Evolutionary conservation across 1,140 invertebrate genomes (phyloP).

Genomic region (Zaprionus davidi): DNA sequence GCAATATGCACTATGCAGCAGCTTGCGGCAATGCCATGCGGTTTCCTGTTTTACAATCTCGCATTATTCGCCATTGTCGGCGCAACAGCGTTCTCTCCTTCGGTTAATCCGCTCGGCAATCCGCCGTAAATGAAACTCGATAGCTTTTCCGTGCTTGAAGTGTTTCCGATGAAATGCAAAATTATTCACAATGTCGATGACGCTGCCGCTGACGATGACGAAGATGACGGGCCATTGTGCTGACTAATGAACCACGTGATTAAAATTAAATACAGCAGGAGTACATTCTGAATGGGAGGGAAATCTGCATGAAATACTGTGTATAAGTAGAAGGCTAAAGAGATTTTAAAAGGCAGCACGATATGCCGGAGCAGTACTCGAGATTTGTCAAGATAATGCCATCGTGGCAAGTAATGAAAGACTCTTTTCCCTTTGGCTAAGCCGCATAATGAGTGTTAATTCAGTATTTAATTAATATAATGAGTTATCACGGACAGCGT

Average conservation of each 20-base stretch:
- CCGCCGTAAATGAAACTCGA: slow-evolving; percentile 22
- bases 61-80: slow-evolving; percentile 7
- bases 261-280: slow-evolving; percentile 50
- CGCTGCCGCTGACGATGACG: not conserved
- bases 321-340: not conserved
- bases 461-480: slow-evolving; percentile 34
- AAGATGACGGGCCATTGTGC: not conserved
- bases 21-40: not conserved
- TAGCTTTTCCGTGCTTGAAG: slow-evolving; percentile 10
- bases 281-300: slow-evolving; percentile 7
- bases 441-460: slow-evolving; percentile 28
- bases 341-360: not conserved
- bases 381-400: slow-evolving; percentile 4
- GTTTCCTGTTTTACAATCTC: not conserved
- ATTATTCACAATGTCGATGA: slow-evolving; percentile 1
- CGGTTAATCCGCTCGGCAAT: slow-evolving; percentile 2
- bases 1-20: too few relatives aligned
- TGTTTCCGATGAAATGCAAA: slow-evolving; percentile 11
- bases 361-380: not conserved
- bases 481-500: slow-evolving; percentile 19
- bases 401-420: slow-evolving; percentile 8
- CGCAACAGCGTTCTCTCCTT: not conserved
- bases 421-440: not conserved
- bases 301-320: not conserved
- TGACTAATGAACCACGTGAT: slow-evolving; percentile 71